These are phyloP conservation scores for Crotophaga sulcirostris DNA, from an alignment of 2,113 vertebrate genomes.

Conservation along the genomic window DNA sequence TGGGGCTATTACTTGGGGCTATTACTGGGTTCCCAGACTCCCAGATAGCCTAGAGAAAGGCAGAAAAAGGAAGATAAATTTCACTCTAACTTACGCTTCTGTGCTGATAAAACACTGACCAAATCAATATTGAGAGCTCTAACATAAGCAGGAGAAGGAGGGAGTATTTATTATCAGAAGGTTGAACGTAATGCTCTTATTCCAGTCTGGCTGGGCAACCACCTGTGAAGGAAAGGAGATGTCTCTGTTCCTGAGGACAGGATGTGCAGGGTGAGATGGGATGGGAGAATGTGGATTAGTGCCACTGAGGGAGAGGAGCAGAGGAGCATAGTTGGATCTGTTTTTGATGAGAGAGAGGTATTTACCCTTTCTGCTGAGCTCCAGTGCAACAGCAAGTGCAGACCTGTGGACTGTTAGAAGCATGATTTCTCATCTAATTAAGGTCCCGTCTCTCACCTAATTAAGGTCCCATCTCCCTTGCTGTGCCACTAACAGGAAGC, in stretches of 20 bases:
- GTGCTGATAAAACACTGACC: not conserved
- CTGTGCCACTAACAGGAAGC: not conserved
- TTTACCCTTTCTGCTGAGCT: not conserved
- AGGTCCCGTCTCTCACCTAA: not conserved
- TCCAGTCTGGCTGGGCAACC: not conserved
- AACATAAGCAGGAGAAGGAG: not conserved
- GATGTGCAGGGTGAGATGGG: not conserved
- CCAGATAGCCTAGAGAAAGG: not conserved
- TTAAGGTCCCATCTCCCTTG: not conserved
- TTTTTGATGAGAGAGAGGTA: not conserved
- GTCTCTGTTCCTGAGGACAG: not conserved
- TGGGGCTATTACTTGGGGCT: too few relatives aligned
- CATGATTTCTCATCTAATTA: not conserved
- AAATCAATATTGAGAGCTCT: not conserved
- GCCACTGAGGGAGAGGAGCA: not conserved
- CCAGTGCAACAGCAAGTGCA: not conserved
- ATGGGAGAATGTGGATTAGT: not conserved
- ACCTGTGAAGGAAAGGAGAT: not conserved
- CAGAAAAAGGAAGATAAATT: not conserved
- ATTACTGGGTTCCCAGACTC: not conserved
- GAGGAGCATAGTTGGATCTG: not conserved
- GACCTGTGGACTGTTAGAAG: not conserved
- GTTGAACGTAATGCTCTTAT: not conserved
- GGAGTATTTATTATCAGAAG: not conserved
- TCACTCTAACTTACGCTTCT: not conserved